Base-by-base conservation (phyloP, 2,888 invertebrate genomes). In the Dasysyrphus albostriatus region DNA sequence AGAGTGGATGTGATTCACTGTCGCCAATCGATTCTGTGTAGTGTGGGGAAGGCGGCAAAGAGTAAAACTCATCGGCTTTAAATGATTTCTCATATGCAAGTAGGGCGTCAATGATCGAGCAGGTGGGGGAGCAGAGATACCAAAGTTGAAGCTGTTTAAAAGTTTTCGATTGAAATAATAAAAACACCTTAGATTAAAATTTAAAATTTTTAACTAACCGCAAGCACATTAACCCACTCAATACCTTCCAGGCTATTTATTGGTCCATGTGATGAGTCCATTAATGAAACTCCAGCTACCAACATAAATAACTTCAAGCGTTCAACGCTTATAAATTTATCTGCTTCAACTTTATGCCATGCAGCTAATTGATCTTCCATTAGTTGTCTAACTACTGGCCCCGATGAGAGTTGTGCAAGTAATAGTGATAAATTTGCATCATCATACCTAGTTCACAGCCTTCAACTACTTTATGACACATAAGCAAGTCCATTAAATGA, bases 171-270 rank as follows among this genome's bases (percentile, higher is more conserved):
- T 77, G 10, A 16, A 29, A 44, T 7, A 24, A 19, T 7, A 3
- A 49, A 34, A 89, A 14, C 12, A 12, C 1, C 59, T 12, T 8
- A 10, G 14, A 16, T 32, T 58, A 10, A 29, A 29, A 34, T 34
- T 16, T 0, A 51, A 10, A 39, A n/a, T 42, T 14, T 12, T 12
- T 29, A 59, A 89, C 89, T 89, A 70, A 97, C 94, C 37, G 96
- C 97, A 39, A 98, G 93, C 0, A 96, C 95, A 89, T 97, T 93
- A 80, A 96, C 94, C 98, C 98, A 98, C 90, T 97, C 96, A n/a
- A 96, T 91, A 32, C 94, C 93, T 79, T 95, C 94, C 83, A 97
- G 95, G 3, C 95, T 94, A 89, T 96, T 96, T 6, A 96, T 92
- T 0, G 94, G 93, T 0, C 93, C 93, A 80, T 94, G 92, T 9